These are phyloP conservation scores for Anarsia innoxiella DNA, from an alignment of 2,888 invertebrate species.

Conservation along the genomic window DNA sequence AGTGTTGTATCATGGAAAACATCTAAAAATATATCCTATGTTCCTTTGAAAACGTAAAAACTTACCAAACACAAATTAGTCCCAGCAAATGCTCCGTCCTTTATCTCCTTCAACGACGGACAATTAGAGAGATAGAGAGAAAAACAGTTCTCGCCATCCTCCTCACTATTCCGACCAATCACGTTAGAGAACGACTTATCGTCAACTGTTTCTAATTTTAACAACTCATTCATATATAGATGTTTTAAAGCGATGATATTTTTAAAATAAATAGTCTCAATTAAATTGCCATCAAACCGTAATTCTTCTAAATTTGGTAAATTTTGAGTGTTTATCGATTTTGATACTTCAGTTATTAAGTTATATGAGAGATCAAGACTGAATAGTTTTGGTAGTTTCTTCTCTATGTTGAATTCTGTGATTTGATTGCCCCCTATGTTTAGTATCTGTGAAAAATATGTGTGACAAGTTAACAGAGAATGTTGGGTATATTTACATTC, in stretches of 20 bases:
- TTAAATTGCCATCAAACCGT: conserved; percentile 70
- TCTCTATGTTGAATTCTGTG: conserved; percentile 54
- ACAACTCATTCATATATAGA: conserved; percentile 60
- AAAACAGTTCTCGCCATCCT: conserved; percentile 49
- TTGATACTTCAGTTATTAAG: conserved; percentile 56
- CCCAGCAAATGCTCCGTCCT: conserved; percentile 61
- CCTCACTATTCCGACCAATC: conserved; percentile 43
- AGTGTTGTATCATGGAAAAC: no score
- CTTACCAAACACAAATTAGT: conserved; percentile 73
- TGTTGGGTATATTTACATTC: background rate
- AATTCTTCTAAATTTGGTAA: conserved; percentile 67
- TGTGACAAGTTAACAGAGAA: conserved; percentile 2
- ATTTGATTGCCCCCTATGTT: conserved; percentile 65
- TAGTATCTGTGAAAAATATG: conserved; percentile 48
- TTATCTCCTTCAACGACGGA: conserved; percentile 49
- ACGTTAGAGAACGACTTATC: conserved; percentile 69
- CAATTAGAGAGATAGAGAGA: conserved; percentile 67
- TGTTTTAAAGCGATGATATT: conserved; percentile 56
- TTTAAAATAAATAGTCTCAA: conserved; percentile 61
- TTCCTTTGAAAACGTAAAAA: no score
- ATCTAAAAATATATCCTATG: no score
- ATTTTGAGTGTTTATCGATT: conserved; percentile 47
- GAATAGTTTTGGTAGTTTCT: conserved; percentile 54
- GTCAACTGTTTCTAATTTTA: conserved; percentile 41
- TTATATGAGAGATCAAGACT: conserved; percentile 72